These are phyloP conservation scores for Pelodiscus sinensis DNA, from an alignment of 2,113 vertebrate genomes.

Conservation along the genomic window DNA sequence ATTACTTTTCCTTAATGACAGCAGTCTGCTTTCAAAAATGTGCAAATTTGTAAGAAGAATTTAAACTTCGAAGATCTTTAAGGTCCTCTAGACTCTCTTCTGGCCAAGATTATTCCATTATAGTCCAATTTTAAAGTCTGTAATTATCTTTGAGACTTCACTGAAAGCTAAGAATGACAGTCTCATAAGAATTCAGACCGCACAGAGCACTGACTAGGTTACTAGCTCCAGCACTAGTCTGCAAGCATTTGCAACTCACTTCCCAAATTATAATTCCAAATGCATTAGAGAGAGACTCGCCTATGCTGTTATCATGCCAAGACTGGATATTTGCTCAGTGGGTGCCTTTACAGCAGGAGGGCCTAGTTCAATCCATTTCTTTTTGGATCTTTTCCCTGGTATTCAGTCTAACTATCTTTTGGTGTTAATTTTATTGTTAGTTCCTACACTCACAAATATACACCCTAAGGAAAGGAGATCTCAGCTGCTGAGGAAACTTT, in stretches of 20 bases:
- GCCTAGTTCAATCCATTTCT: not conserved
- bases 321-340: not conserved
- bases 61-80: not conserved
- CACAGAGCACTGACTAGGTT: not conserved
- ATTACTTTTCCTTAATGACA: not conserved
- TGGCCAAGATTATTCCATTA: not conserved
- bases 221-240: not conserved
- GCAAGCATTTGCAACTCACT: not conserved
- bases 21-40: not conserved
- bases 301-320: not conserved
- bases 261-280: not conserved
- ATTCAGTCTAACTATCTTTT: not conserved
- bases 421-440: not conserved
- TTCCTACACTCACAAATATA: no score
- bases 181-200: not conserved
- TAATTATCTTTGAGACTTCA: not conserved
- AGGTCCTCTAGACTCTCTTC: not conserved
- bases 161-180: not conserved
- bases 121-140: not conserved
- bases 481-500: not conserved
- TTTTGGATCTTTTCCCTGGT: not conserved
- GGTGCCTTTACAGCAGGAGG: not conserved
- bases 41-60: not conserved
- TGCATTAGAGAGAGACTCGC: not conserved
- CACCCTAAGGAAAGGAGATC: not conserved